Percentiles rank a stretch among this genome's conserved stretches.
Conservation (phyloP, 2,797 vertebrate genomes). For the Mus minutoides region DNA sequence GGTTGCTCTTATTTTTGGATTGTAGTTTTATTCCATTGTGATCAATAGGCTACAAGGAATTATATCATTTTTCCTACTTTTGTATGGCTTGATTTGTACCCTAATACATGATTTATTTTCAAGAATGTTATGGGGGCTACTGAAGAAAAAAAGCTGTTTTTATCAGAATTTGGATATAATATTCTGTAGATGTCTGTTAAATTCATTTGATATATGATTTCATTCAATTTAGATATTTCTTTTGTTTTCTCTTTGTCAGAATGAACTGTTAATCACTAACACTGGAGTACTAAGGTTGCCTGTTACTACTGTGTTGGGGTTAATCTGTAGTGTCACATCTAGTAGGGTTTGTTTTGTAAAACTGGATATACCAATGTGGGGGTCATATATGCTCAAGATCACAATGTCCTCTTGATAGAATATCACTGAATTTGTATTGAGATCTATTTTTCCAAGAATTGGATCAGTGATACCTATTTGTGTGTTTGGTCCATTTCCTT, state of each 20-base stretch:
- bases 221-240: background rate
- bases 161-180: background rate
- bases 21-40: background rate
- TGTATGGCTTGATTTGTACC: background rate
- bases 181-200: background rate
- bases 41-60: background rate
- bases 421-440: background rate
- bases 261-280: background rate
- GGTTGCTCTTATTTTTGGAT: background rate
- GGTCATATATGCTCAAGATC: background rate
- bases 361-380: background rate
- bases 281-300: background rate
- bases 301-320: background rate
- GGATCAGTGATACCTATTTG: background rate
- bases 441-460: background rate
- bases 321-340: background rate
- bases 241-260: background rate
- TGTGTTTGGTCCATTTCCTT: background rate
- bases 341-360: background rate
- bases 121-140: background rate
- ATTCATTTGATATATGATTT: background rate
- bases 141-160: background rate
- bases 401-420: background rate
- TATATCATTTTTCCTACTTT: background rate
- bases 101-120: background rate